These are phyloP conservation scores for Chionomys nivalis DNA, from an alignment of 2,113 vertebrate species.

Conservation along the genomic window DNA sequence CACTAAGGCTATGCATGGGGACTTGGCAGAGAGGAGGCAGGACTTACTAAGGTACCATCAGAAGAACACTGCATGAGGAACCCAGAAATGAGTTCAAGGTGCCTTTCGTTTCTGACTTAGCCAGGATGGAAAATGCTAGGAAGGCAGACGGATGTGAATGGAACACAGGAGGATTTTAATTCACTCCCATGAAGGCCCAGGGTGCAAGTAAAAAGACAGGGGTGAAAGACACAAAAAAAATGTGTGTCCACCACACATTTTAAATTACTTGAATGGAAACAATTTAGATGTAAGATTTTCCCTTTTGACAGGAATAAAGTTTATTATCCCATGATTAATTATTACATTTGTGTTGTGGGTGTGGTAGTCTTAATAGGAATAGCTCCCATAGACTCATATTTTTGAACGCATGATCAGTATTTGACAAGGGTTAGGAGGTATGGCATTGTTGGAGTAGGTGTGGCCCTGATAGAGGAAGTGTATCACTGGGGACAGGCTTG, in stretches of 20 bases:
- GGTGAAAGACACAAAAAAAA: not conserved
- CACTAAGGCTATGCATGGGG: not conserved
- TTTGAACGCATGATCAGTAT: not conserved
- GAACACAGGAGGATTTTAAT: not conserved
- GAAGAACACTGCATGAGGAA: not conserved
- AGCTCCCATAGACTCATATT: not conserved
- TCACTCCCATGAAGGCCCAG: not conserved
- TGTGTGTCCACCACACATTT: not conserved
- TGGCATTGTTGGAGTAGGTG: not conserved
- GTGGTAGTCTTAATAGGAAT: not conserved
- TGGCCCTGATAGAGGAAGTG: not conserved
- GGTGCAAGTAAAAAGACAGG: not conserved
- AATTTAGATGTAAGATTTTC: slow-evolving; percentile 22
- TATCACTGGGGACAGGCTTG: not conserved
- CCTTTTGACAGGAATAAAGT: not conserved
- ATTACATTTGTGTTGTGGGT: not conserved
- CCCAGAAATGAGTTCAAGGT: not conserved
- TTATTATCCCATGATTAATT: not conserved
- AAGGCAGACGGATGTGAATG: not conserved
- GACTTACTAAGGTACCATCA: not conserved
- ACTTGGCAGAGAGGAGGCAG: not conserved
- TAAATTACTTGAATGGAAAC: slow-evolving; percentile 29
- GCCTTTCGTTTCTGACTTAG: not conserved
- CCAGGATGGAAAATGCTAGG: not conserved
- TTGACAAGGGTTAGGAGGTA: not conserved